These are phyloP conservation scores for Nasonia giraulti DNA, from an alignment of 1,140 invertebrate species.

Conservation along the genomic window DNA sequence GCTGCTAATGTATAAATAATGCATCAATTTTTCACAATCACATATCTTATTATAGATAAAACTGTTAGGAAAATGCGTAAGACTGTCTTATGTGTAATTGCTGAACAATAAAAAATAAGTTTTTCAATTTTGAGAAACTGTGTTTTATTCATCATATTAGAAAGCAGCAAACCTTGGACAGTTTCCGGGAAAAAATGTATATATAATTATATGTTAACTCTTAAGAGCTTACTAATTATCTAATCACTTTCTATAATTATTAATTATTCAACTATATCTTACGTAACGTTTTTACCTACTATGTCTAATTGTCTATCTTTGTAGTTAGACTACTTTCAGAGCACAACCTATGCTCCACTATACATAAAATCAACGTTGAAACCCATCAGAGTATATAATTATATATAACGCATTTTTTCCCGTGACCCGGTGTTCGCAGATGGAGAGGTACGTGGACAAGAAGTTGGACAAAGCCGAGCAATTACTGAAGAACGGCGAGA, in stretches of 20 bases:
- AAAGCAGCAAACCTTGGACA: not conserved
- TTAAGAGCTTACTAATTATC: not conserved
- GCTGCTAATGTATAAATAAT: not conserved
- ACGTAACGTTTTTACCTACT: not conserved
- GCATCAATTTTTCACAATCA: not conserved
- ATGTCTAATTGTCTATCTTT: not conserved
- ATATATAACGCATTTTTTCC: slow-evolving; percentile 60
- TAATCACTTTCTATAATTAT: slow-evolving; percentile 55
- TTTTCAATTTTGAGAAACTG: slow-evolving; percentile 2
- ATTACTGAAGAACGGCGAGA: slow-evolving; percentile 80
- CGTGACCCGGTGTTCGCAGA: slow-evolving; percentile 68
- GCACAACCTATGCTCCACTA: too few relatives aligned
- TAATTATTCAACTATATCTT: slow-evolving; percentile 22
- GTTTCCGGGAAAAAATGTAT: slow-evolving; percentile 18
- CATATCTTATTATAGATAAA: not conserved
- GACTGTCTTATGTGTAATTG: slow-evolving; percentile 12
- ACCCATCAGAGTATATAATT: slow-evolving; percentile 35
- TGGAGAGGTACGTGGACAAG: slow-evolving; percentile 84
- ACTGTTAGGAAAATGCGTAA: slow-evolving; percentile 10
- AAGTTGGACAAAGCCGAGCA: slow-evolving; percentile 86
- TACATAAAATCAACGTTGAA: too few relatives aligned
- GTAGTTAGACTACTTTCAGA: not conserved
- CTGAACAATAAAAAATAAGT: slow-evolving; percentile 8
- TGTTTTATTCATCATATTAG: not conserved
- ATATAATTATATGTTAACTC: not conserved